Conservation (phyloP, 2,888 invertebrate species). For the Glaucopsyche alexis region DNA sequence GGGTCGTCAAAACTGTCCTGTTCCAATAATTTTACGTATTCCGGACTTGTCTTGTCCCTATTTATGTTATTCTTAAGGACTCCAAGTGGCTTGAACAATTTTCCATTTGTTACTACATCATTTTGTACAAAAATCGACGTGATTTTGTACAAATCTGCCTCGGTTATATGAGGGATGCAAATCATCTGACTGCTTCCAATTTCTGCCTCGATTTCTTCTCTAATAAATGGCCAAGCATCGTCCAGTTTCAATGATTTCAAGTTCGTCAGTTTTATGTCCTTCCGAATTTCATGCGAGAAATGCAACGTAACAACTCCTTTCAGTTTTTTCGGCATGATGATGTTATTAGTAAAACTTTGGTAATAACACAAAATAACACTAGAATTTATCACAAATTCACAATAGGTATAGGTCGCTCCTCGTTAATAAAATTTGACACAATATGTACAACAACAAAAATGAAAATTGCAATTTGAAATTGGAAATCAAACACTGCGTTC, state of each 20-base stretch:
- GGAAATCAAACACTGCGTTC: neutral
- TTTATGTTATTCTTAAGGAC: constrained; percentile 66
- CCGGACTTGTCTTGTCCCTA: constrained; percentile 61
- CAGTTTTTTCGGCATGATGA: constrained; percentile 73
- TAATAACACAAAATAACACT: constrained; percentile 29
- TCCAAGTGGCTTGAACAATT: constrained; percentile 73
- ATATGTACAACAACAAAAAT: neutral
- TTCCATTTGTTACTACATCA: constrained; percentile 69
- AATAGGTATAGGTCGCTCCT: too few relatives aligned
- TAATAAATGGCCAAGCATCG: constrained; percentile 77
- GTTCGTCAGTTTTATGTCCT: constrained; percentile 71
- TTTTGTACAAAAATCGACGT: constrained; percentile 74
- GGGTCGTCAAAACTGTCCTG: constrained; percentile 59
- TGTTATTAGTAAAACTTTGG: constrained; percentile 33
- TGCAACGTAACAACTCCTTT: constrained; percentile 74
- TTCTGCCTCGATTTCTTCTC: constrained; percentile 76
- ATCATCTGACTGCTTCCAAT: constrained; percentile 73
- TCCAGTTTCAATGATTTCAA: constrained; percentile 72
- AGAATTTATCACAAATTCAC: constrained; percentile 28
- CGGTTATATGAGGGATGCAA: constrained; percentile 76
- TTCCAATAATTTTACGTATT: constrained; percentile 65
- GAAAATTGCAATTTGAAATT: neutral
- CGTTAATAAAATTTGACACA: neutral
- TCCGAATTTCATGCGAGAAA: constrained; percentile 74
- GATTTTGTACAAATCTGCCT: constrained; percentile 71